Conservation (phyloP, 2,797 vertebrate species). For the Yasuhikotakia modesta region DNA sequence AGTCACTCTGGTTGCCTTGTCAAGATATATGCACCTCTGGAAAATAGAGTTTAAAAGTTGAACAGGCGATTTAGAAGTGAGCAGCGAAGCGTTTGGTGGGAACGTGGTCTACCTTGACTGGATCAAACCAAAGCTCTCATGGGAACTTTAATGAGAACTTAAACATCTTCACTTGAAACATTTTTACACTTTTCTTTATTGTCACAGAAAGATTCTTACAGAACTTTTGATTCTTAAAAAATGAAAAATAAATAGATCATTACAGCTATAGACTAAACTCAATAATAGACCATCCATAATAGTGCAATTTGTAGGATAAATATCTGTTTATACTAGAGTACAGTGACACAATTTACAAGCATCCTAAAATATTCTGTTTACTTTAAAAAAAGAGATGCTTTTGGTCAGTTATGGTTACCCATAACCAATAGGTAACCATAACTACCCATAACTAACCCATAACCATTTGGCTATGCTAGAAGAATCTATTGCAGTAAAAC, state of each 20-base stretch:
- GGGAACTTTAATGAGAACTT: conserved; percentile 47
- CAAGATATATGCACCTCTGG: conserved; percentile 56
- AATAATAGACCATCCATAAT: not conserved
- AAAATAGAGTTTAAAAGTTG: conserved; percentile 59
- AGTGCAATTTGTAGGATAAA: conserved; percentile 1
- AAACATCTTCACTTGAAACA: conserved; percentile 32
- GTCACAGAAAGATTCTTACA: conserved; percentile 7
- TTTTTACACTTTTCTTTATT: conserved; percentile 18
- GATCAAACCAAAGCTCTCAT: conserved; percentile 35
- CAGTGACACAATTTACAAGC: not conserved
- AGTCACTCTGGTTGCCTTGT: conserved; percentile 55
- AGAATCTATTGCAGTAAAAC: conserved; percentile 9
- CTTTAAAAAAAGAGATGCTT: too few species aligned
- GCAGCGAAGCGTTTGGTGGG: conserved; percentile 51
- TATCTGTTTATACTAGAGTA: conserved; percentile 33
- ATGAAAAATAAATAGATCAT: conserved; percentile 16
- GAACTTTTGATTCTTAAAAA: conserved; percentile 3
- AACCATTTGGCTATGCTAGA: not conserved
- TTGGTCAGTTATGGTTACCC: too few species aligned
- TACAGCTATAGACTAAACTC: not conserved
- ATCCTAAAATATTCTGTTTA: conserved; percentile 8
- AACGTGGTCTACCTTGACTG: conserved; percentile 38
- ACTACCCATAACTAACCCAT: too few species aligned
- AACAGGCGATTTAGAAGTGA: conserved; percentile 57
- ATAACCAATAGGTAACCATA: too few species aligned